These are phyloP conservation scores for Enoplosus armatus DNA, from an alignment of 2,797 vertebrate genomes.

Conservation along the genomic window DNA sequence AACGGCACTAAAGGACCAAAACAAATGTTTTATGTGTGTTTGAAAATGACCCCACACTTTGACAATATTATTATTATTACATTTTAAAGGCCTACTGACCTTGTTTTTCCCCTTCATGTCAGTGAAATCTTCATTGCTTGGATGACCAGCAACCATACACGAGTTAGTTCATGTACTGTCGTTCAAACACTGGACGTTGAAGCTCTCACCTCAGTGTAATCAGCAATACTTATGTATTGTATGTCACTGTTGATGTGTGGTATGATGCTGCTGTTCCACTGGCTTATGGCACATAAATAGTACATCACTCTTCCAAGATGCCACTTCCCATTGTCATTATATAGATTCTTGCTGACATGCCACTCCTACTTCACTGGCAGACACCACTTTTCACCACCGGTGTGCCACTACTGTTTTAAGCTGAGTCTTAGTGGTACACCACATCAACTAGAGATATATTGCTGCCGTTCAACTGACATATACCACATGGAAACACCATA, in stretches of 20 bases:
- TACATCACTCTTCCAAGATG: background rate
- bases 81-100: background rate
- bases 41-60: background rate
- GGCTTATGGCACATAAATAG: background rate
- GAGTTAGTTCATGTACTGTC: background rate
- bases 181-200: background rate
- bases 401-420: background rate
- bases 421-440: background rate
- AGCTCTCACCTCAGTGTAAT: background rate
- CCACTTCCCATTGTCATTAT: background rate
- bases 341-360: background rate
- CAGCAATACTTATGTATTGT: background rate
- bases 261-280: background rate
- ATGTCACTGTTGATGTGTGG: background rate
- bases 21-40: background rate
- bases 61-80: no score
- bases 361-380: background rate
- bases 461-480: no score
- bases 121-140: background rate
- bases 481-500: no score
- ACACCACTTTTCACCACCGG: background rate
- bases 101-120: background rate
- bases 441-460: no score
- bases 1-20: slow-evolving; percentile 15
- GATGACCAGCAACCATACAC: background rate